These are phyloP conservation scores for Alauda arvensis DNA, from an alignment of 2,797 vertebrate genomes.

Conservation along the genomic window DNA sequence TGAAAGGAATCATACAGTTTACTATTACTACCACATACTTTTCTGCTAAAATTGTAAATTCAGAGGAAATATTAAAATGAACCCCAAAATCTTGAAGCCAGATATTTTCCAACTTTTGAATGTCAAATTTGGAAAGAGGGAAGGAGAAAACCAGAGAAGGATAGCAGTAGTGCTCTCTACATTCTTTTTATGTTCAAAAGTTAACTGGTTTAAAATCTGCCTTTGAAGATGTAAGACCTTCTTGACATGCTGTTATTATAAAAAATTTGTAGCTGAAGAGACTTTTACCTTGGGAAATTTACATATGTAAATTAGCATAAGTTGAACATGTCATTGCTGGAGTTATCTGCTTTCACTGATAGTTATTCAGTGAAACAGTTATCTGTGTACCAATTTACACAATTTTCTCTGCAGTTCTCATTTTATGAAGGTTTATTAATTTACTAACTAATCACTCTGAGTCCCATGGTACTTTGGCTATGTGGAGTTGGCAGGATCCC, in stretches of 20 bases:
- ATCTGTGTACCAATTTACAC: not conserved
- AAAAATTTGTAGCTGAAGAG: not conserved
- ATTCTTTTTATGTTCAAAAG: not conserved
- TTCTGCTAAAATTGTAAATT: not conserved
- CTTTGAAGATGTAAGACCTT: not conserved
- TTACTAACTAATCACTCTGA: not conserved
- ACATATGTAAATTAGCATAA: not conserved
- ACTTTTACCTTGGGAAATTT: slow-evolving; percentile 34
- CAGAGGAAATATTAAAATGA: not conserved
- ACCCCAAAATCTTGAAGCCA: not conserved
- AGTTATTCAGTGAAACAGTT: not conserved
- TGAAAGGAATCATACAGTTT: not conserved
- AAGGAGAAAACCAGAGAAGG: not conserved
- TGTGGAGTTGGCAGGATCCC: not conserved
- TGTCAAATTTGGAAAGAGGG: not conserved
- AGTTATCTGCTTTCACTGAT: not conserved
- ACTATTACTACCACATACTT: not conserved
- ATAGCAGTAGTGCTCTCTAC: not conserved
- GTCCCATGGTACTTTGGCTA: not conserved
- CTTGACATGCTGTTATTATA: not conserved
- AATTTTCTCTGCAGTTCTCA: not conserved
- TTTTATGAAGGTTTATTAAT: slow-evolving; percentile 8
- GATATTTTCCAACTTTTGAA: not conserved
- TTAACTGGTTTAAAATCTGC: not conserved
- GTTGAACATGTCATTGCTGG: not conserved